phyloP scores from a whole-genome alignment of 2,888 invertebrate genomes.

The Cacoxenus indagator region DNA sequence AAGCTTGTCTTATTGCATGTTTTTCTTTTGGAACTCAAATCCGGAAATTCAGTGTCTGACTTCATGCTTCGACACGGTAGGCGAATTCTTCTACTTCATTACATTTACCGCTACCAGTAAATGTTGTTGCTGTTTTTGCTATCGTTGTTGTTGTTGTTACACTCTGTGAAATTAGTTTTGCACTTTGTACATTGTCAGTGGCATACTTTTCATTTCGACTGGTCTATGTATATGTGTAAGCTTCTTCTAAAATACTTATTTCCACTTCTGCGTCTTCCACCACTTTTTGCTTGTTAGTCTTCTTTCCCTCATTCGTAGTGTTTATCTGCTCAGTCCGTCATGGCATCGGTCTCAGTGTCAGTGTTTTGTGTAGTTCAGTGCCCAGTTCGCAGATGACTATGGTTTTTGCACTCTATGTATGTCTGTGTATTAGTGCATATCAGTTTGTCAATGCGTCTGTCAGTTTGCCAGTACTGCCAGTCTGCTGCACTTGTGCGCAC shows the following conservation, averaged over 20 bases:
- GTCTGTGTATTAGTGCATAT: constrained; percentile 11
- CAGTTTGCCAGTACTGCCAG: not conserved
- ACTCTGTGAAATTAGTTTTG: constrained; percentile 65
- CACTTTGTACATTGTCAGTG: constrained; percentile 65
- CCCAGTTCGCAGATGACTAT: constrained; percentile 12
- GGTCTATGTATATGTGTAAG: not conserved
- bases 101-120: not conserved
- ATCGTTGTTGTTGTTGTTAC: constrained; percentile 34
- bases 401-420: not conserved
- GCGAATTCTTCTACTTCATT: not conserved
- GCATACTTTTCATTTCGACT: constrained; percentile 57
- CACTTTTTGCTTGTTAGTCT: not conserved
- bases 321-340: constrained; percentile 4
- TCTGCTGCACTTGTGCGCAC: not conserved
- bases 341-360: not conserved
- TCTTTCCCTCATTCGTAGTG: not conserved
- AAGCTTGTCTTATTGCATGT: constrained; percentile 40
- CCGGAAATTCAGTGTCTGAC: no score
- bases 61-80: not conserved
- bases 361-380: constrained; percentile 23
- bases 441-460: not conserved
- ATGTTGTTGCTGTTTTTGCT: constrained; percentile 2
- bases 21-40: not conserved
- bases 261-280: no score
- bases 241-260: not conserved